These are phyloP conservation scores for Macroramphosus scolopax DNA, from an alignment of 2,797 vertebrate genomes.

Conservation along the genomic window DNA sequence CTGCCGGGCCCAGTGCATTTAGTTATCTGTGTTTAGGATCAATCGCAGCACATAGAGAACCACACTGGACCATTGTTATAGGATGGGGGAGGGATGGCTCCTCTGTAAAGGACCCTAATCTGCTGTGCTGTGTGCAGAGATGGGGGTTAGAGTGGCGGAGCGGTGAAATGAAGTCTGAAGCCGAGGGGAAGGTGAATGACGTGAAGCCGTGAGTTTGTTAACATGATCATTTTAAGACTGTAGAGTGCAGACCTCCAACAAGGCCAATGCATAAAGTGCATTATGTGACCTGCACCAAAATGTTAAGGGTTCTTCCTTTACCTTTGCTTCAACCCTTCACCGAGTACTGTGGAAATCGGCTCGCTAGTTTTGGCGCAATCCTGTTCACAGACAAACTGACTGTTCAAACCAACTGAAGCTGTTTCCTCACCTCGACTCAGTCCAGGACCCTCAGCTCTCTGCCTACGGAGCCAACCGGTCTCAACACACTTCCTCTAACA, in stretches of 20 bases:
- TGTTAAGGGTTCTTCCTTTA: too few species aligned
- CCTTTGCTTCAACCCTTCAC: too few species aligned
- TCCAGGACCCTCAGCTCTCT: too few species aligned
- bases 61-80: conserved; percentile 68
- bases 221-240: neutral
- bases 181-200: conserved; percentile 7
- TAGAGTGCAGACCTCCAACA: neutral
- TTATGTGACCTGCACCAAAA: too few species aligned
- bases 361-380: too few species aligned
- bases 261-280: neutral
- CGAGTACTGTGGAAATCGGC: too few species aligned
- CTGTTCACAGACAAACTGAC: too few species aligned
- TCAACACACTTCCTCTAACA: too few species aligned
- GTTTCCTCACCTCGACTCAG: too few species aligned
- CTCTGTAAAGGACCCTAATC: conserved; percentile 60
- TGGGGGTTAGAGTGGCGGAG: conserved; percentile 18
- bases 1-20: conserved; percentile 18
- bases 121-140: conserved; percentile 43
- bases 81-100: conserved; percentile 43
- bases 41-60: conserved; percentile 22
- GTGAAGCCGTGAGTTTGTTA: conserved; percentile 4
- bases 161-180: too few species aligned
- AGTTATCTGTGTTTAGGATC: conserved; percentile 56
- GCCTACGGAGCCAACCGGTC: too few species aligned
- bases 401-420: too few species aligned